phyloP scores from a whole-genome alignment of 2,797 vertebrate species.

The Lophius americanus region DNA sequence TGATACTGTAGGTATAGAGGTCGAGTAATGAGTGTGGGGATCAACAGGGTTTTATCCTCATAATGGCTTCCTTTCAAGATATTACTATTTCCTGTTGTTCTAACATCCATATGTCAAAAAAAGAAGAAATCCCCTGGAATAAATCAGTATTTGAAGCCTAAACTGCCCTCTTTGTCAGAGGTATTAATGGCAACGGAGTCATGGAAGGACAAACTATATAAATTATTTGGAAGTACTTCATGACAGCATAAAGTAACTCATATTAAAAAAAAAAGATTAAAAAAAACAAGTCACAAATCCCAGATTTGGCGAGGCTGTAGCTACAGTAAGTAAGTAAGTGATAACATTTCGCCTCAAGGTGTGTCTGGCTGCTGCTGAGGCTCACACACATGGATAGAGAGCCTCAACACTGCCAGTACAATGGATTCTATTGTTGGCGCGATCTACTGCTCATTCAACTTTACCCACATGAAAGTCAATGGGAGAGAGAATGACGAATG shows the following conservation, averaged over 20 bases:
- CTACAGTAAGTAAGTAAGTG: conserved; percentile 44
- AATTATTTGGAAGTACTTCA: conserved; percentile 49
- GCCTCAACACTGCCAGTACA: conserved; percentile 67
- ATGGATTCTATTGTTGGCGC: conserved; percentile 78
- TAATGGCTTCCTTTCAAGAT: conserved; percentile 53
- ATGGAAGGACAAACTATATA: conserved; percentile 44
- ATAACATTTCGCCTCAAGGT: conserved; percentile 77
- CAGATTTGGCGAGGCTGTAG: conserved; percentile 42
- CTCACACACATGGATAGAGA: conserved; percentile 55
- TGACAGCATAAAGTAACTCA: conserved; percentile 43
- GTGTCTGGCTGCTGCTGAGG: conserved; percentile 65
- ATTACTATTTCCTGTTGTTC: conserved; percentile 56
- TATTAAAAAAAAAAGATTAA: not conserved
- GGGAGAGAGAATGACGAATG: conserved; percentile 72
- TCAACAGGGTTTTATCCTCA: conserved; percentile 41
- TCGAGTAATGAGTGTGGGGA: conserved; percentile 48
- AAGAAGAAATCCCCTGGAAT: conserved; percentile 41
- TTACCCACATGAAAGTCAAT: conserved; percentile 80
- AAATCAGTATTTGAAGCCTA: conserved; percentile 50
- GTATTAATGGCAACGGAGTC: conserved; percentile 47
- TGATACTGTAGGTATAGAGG: conserved; percentile 56
- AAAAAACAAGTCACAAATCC: conserved; percentile 59
- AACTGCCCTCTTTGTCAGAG: conserved; percentile 53
- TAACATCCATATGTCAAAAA: conserved; percentile 45
- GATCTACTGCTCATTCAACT: conserved; percentile 70